Evolutionary conservation across 2,888 invertebrate species (phyloP).

Genomic region (Bellardia bayeri): DNA sequence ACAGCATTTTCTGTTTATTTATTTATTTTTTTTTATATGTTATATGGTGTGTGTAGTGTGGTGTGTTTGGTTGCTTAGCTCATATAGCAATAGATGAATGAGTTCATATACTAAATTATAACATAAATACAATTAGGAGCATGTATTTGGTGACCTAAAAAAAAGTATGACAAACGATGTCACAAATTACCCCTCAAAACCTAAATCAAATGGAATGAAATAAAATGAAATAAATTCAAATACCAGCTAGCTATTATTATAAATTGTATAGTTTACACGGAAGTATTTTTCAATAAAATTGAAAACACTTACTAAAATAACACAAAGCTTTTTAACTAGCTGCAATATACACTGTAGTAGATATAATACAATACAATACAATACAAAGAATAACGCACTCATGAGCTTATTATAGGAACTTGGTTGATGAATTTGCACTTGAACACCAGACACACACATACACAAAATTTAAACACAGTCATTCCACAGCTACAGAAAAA

Average conservation of each 20-base stretch:
- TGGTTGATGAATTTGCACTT: conserved; percentile 71
- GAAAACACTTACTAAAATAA: conserved; percentile 21
- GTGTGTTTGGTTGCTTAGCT: not conserved
- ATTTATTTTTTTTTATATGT: not conserved
- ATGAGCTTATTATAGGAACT: conserved; percentile 57
- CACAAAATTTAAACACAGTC: not conserved
- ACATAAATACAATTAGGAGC: conserved; percentile 58
- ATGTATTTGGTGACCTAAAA: conserved; percentile 64
- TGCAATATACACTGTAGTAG: no score
- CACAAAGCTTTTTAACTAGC: not conserved
- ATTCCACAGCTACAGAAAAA: not conserved
- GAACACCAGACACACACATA: conserved; percentile 30
- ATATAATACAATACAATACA: not conserved
- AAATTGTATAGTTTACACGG: conserved; percentile 66
- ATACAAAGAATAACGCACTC: conserved; percentile 11
- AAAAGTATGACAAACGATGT: conserved; percentile 41
- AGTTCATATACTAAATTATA: conserved; percentile 32
- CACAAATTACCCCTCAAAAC: conserved; percentile 61
- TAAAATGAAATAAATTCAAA: not conserved
- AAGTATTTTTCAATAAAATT: conserved; percentile 69
- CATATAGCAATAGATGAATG: conserved; percentile 58
- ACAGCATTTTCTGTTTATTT: not conserved
- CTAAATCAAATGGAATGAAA: conserved; percentile 27
- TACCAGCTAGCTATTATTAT: not conserved
- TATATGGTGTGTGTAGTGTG: not conserved